Evolutionary conservation across 2,113 vertebrate genomes (phyloP), one percentile per base, ranked within the genome.

Genomic region (Proteles cristata): DNA sequence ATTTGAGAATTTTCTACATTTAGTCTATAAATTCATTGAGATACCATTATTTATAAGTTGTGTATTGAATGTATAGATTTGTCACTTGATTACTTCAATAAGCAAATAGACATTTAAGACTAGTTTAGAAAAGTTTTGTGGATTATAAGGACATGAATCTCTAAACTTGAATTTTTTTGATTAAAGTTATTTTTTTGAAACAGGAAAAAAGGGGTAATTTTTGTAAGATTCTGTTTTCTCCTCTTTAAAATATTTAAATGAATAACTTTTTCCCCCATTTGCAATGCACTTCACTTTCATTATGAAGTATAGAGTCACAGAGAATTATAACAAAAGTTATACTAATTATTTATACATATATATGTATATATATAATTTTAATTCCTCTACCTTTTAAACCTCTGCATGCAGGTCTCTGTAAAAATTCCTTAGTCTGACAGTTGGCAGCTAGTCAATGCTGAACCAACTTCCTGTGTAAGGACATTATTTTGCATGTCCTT

Each of bases 401-500:
- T 74, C 74, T 85, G 2, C 35, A 65, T 17, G 3, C 10, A 83
- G 45, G 79, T 96, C 16, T 35, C 84, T 94, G 90, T 97, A 98
- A 93, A 97, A 97, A 96, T 97, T 84, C n/a, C 79, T 90, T 90
- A 81, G 31, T 63, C 87, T 97, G 86, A 95, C 82, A 85, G 35
- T 84, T 96, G 89, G 74, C 80, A 98, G 88, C 53, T 96, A 96
- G 92, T 91, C 93, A 96, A 83, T 95, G 88, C 58, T 84, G 91
- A 97, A 88, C 2, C 39, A 92, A 25, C 77, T 98, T 98, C 63
- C 48, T 98, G 17, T 28, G 91, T 43, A 98, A 88, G 1, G 69
- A 19, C 7, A 89, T 45, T 97, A 94, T 97, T 98, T 98, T 92
- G 68, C n/a, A 87, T 97, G 93, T 98, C 71, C 74, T 79, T 96